Conservation (phyloP, 2,888 invertebrate genomes). For the Ommatoiulus sabulosus region DNA sequence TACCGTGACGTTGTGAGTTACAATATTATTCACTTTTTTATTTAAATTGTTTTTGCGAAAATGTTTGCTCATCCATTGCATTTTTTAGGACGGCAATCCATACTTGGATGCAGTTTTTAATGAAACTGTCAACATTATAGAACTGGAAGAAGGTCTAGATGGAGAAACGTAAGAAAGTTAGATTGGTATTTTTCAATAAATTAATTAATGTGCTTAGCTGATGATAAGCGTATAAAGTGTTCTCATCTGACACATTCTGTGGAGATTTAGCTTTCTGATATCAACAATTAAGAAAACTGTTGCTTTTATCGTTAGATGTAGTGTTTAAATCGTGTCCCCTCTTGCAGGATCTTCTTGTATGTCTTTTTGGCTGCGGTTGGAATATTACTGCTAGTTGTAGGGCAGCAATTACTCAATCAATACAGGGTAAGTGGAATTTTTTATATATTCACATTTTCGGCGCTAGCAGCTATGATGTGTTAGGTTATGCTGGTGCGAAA, state of each 20-base stretch:
- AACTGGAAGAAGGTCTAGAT: conserved; percentile 96
- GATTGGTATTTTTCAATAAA: background rate
- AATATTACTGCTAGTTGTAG: conserved; percentile 86
- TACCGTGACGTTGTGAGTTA: conserved; percentile 82
- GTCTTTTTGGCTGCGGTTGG: conserved; percentile 91
- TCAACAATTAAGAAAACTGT: background rate
- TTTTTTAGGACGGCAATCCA: conserved; percentile 73
- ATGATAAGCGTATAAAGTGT: conserved; percentile 32
- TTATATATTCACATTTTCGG: background rate
- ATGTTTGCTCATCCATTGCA: background rate
- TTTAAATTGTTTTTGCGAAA: background rate
- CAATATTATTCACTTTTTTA: background rate
- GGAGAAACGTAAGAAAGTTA: conserved; percentile 86
- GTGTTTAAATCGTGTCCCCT: background rate
- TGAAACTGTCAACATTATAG: conserved; percentile 95
- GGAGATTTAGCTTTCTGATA: conserved; percentile 11
- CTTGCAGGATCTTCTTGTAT: conserved; percentile 86
- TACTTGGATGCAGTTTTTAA: conserved; percentile 95
- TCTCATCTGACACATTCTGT: background rate
- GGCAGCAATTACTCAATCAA: conserved; percentile 78
- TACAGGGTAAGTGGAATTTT: conserved; percentile 74
- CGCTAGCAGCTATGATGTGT: background rate
- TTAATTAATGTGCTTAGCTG: background rate
- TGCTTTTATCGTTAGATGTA: background rate
- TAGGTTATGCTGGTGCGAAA: background rate